phyloP scores from a whole-genome alignment of 1,140 invertebrate genomes.

The Aphaenogaster rudis region DNA sequence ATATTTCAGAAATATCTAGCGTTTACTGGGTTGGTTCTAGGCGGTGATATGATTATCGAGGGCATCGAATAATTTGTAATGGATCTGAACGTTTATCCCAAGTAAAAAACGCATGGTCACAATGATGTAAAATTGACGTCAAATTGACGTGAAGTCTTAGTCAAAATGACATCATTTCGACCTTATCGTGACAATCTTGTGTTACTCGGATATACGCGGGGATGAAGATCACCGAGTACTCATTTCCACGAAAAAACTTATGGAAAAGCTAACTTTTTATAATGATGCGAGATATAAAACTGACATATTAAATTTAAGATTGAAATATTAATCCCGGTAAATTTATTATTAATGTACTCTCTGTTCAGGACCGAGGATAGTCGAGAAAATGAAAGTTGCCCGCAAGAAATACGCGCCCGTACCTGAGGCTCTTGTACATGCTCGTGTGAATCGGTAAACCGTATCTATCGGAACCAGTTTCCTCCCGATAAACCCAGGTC shows the following conservation, averaged over 20 bases:
- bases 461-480: slow-evolving; percentile 90
- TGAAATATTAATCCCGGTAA: slow-evolving; percentile 14
- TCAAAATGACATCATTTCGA: too few species aligned
- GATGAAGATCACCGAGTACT: not conserved
- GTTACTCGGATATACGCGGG: too few species aligned
- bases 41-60: not conserved
- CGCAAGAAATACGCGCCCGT: slow-evolving; percentile 45
- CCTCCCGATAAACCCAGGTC: slow-evolving; percentile 94
- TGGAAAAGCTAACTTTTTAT: not conserved
- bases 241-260: not conserved
- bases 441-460: slow-evolving; percentile 94
- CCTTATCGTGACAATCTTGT: too few species aligned
- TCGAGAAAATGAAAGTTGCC: slow-evolving; percentile 53
- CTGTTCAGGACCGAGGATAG: not conserved
- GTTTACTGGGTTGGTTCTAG: slow-evolving; percentile 88
- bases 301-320: not conserved
- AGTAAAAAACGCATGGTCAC: too few species aligned
- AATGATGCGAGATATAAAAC: not conserved
- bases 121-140: too few species aligned
- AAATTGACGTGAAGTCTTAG: too few species aligned
- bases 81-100: slow-evolving; percentile 54
- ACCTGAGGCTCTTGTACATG: slow-evolving; percentile 95
- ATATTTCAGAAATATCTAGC: too few species aligned
- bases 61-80: not conserved
- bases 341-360: not conserved